phyloP scores from a whole-genome alignment of 2,797 vertebrate species.

The Tympanoctomys barrerae region DNA sequence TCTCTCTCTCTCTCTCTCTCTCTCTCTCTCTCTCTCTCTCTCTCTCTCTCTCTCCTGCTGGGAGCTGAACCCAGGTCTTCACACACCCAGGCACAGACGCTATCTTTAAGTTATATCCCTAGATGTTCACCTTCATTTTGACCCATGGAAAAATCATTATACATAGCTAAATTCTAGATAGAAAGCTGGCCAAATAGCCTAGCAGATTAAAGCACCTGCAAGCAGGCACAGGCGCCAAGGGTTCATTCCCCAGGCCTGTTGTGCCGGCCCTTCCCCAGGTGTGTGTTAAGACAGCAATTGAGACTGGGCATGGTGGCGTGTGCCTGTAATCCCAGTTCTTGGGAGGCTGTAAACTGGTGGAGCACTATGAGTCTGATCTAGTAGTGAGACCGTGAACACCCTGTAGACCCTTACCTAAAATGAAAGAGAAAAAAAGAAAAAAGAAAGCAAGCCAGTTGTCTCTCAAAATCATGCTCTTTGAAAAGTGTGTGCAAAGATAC shows the following conservation, averaged over 20 bases:
- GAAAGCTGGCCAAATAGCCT: not conserved
- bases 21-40: not conserved
- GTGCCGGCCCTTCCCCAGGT: too few species aligned
- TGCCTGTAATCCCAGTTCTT: too few species aligned
- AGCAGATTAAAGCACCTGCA: too few species aligned
- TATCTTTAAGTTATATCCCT: not conserved
- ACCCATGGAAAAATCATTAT: not conserved
- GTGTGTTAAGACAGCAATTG: too few species aligned
- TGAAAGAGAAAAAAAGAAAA: too few species aligned
- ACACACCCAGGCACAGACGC: not conserved
- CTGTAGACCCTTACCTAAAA: too few species aligned
- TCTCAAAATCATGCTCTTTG: conserved; percentile 2
- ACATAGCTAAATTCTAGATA: not conserved
- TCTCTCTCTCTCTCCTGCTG: not conserved
- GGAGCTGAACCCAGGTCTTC: not conserved
- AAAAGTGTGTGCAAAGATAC: conserved; percentile 25
- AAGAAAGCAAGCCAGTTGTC: not conserved
- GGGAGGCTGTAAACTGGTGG: too few species aligned
- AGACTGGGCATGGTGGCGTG: too few species aligned
- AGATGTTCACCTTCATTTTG: conserved; percentile 21
- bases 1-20: not conserved
- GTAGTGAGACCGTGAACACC: too few species aligned
- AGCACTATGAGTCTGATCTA: too few species aligned
- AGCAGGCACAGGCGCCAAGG: too few species aligned
- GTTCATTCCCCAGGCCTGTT: too few species aligned